Evolutionary conservation across 2,797 vertebrate genomes (phyloP), one percentile per base, ranked within the genome.

Genomic region (Labroides dimidiatus): DNA sequence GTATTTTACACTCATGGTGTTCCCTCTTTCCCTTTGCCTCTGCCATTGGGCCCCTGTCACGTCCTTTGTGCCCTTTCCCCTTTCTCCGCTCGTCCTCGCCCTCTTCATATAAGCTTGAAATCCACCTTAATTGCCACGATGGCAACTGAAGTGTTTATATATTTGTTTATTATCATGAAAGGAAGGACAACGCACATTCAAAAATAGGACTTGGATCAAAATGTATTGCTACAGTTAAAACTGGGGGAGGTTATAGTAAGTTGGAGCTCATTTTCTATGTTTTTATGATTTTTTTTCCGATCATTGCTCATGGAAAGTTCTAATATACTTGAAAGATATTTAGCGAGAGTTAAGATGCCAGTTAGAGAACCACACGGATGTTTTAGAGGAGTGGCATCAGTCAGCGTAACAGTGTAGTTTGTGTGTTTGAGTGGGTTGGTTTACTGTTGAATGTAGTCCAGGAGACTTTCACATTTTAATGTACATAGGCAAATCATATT

Each of bases 21-120:
- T 93, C 62, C 92, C 90, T 91, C 91, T 92, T 94, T 95, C 92
- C 93, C 94, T 93, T 95, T 93, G 95, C 94, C 94, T 94, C 94
- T 94, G 81, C 83, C 88, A 84, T 78, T 84, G 86, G 88, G 89
- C 84, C 82, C 87, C 82, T 84, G 77, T 86, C 84, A 84, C 82
- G 65, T 89, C 82, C 79, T 87, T 77, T 87, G 85, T 90, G 69
- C 80, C 86, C 81, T 51, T 80, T 69, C 72, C 80, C 78, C 11
- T 4, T 77, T 80, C 77, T 57, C 67, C 79, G 74, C 64, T 79
- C 69, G 61, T 74, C 77, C 78, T 78, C 60, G 71, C 80, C 81
- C 77, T 81, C 76, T 69, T 88, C 87, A 88, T 89, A 89, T 93
- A 91, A 92, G 90, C 87, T 94, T 92, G 86, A 93, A 91, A 91